phyloP scores from a whole-genome alignment of 1,140 invertebrate genomes.

The Orchestia grillus region DNA sequence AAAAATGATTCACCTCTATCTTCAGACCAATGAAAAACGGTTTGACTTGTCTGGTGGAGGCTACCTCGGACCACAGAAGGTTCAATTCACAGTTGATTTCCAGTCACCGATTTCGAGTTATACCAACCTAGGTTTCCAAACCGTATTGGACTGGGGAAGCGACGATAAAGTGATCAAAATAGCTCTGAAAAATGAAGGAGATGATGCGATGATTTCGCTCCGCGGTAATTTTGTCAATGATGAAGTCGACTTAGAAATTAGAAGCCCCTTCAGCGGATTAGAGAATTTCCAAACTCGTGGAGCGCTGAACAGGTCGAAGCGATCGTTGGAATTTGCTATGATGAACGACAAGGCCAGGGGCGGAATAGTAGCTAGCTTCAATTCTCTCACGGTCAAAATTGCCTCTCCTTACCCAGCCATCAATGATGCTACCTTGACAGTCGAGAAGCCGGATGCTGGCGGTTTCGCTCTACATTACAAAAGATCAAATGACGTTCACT shows the following conservation, averaged over 20 bases:
- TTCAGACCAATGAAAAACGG: background rate
- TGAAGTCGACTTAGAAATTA: conserved; percentile 59
- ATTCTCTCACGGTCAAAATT: conserved; percentile 57
- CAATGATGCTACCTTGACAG: conserved; percentile 57
- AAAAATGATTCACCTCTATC: conserved; percentile 23
- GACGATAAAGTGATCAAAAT: conserved; percentile 62
- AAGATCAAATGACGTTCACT: conserved; percentile 58
- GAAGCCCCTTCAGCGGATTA: conserved; percentile 60
- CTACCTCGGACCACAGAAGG: conserved; percentile 57
- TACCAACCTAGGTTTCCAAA: conserved; percentile 57
- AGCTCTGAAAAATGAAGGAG: conserved; percentile 57
- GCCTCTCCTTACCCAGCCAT: conserved; percentile 61
- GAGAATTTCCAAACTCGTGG: conserved; percentile 59
- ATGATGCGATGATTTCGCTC: conserved; percentile 59
- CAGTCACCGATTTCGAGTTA: conserved; percentile 59
- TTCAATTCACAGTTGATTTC: conserved; percentile 47
- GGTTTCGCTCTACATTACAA: conserved; percentile 60
- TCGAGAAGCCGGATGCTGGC: conserved; percentile 49
- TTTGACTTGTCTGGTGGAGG: conserved; percentile 56
- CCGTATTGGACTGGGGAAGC: conserved; percentile 57
- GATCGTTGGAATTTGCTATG: conserved; percentile 64
- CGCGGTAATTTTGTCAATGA: conserved; percentile 62
- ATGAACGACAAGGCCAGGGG: conserved; percentile 62
- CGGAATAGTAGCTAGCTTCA: conserved; percentile 62
- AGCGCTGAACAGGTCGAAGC: conserved; percentile 59